Evolutionary conservation across 2,888 invertebrate genomes (phyloP), one percentile per base, ranked within the genome.

Genomic region (Desoria tigrina): DNA sequence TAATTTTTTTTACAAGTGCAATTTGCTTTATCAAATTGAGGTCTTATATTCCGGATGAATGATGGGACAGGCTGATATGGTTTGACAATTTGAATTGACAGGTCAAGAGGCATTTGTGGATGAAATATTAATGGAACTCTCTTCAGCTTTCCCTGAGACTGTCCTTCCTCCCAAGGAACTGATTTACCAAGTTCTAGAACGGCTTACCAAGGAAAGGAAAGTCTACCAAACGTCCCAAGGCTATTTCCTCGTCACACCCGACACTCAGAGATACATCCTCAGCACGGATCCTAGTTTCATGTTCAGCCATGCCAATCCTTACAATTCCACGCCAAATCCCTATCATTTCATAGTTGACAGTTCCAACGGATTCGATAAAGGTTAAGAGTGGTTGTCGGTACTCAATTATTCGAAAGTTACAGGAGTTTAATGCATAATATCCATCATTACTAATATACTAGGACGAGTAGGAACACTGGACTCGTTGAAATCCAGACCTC

Each of bases 171-270:
- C 88, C 51, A 88, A 90, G 65, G 90, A 92, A 78, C 86, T 92
- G 67, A 88, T 95, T 57, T 94, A 94, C 82, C 93, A 93, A 79
- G 91, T 93, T 2, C 83, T 95, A 67, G 92, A 90, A 1, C 91
- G 90, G 80, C 85, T 94, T 62, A 92, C 91, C 85, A 89, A 90
- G 77, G 93, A 94, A 79, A 84, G 91, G 42, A 77, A 81, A 83
- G 88, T 94, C 77, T 94, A 93, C 82, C 93, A 93, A 82, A 93
- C 94, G 4, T 90, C 94, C 6, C 88, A 90, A 79, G 95, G 96
- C 57, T 95, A 94, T 82, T 94, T 93, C 79, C 93, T 96, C 73
- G 92, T 94, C 45, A 45, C 66, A 94, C 94, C 94, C 70, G 94
- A 94, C 87, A 85, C 70, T 1, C 64, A 67, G 42, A 53, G 74